A percentile compares a stretch with the other conserved stretches of the same genome.
Conservation (phyloP, 1,140 invertebrate genomes). For the Lucilia cuprina region DNA sequence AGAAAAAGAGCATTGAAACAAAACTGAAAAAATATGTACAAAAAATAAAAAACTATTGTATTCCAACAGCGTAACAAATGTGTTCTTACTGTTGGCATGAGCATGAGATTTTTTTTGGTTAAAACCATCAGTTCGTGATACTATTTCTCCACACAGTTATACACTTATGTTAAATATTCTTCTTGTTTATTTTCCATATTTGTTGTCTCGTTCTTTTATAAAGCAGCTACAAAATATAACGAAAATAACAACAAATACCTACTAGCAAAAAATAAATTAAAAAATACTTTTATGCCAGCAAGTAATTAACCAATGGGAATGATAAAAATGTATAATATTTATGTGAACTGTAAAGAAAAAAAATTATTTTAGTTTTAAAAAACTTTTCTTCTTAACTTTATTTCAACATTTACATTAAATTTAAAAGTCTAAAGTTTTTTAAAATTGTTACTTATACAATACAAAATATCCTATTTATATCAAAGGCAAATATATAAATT, state of each 20-base stretch:
- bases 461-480: too few species aligned
- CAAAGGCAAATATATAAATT: too few species aligned
- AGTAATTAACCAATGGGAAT: slow-evolving; percentile 7
- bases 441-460: too few species aligned
- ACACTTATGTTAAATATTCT: neutral
- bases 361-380: too few species aligned
- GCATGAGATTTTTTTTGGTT: too few species aligned
- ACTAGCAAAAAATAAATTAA: neutral
- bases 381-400: neutral
- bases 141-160: too few species aligned
- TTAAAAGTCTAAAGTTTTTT: too few species aligned
- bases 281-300: neutral
- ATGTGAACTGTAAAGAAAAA: neutral
- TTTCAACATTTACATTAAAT: too few species aligned
- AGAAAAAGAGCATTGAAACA: neutral
- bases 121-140: too few species aligned
- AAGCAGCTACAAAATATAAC: too few species aligned
- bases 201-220: neutral
- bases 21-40: neutral
- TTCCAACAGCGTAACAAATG: neutral
- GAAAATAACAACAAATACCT: neutral
- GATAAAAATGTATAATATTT: neutral
- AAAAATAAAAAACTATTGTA: neutral
- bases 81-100: too few species aligned
- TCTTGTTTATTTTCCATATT: neutral